Evolutionary conservation across 2,113 vertebrate genomes (phyloP), one percentile per base, ranked within the genome.

Genomic region (Mirounga angustirostris): DNA sequence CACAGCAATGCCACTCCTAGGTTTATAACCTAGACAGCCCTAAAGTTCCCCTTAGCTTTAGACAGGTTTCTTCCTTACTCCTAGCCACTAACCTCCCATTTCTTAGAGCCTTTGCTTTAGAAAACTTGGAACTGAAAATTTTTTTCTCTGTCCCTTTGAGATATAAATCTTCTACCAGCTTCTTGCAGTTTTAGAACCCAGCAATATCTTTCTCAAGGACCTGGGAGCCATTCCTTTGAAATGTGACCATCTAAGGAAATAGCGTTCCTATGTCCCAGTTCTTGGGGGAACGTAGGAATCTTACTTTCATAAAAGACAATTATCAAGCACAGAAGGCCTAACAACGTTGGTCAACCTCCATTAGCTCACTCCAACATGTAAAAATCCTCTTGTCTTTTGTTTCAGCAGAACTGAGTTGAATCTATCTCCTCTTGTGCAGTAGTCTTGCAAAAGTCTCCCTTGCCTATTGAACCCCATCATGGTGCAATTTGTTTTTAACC

Each of bases 241-340:
- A 94, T 87, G 26, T 71, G 56, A 16, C 54, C 28, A 46, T 21
- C n/a, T 24, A 82, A 54, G 13, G 33, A 83, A 14, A 24, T 5
- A 63, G 9, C 43, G 5, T 5, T 5, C 26, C 33, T 59, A 56
- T 14, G 3, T 46, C 15, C 1, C 15, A 73, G 9, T 59, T 15
- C 12, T 7, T 79, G 10, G 2, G 2, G 40, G 7, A 15, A 0
- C 0, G 1, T n/a, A 43, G 33, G 13, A 65, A 2, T 2, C 36
- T 71, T 67, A 40, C 7, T 71, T 92, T 58, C 81, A 61, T 33
- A 56, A 71, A 43, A 71, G n/a, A 58, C 5, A 54, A 16, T n/a
- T 33, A 50, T 43, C 8, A 89, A 88, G 30, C 50, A 83, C 4
- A 56, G 19, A 28, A 59, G 15, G 52, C 4, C 40, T 78, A 26